Evolutionary conservation across 2,797 vertebrate genomes (phyloP).

Genomic region (Takifugu rubripes): DNA sequence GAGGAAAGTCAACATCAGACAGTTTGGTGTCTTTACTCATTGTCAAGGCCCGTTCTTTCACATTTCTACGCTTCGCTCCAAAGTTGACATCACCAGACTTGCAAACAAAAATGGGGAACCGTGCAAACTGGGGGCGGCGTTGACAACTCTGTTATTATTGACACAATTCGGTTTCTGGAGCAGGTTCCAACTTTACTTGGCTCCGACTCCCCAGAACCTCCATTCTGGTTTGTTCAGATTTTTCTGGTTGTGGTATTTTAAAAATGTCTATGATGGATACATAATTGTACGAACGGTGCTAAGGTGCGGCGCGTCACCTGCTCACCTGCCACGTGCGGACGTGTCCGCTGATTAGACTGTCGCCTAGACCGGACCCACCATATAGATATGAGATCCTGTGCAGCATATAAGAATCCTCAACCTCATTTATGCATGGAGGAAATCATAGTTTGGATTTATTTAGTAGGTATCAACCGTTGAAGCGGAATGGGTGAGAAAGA

Average conservation of each 20-base stretch:
- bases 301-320: background rate
- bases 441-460: too few relatives aligned
- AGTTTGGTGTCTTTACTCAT: slow-evolving; percentile 2
- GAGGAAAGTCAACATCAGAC: slow-evolving; percentile 31
- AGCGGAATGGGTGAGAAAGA: background rate
- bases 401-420: too few relatives aligned
- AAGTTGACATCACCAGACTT: background rate
- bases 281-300: background rate
- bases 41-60: background rate
- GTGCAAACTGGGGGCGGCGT: background rate
- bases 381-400: too few relatives aligned
- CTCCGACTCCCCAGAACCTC: background rate
- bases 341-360: too few relatives aligned
- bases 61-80: background rate
- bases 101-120: too few relatives aligned
- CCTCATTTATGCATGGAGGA: too few relatives aligned
- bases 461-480: too few relatives aligned
- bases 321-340: slow-evolving; percentile 15
- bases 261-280: background rate
- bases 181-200: background rate
- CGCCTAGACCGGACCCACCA: too few relatives aligned
- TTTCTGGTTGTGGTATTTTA: background rate
- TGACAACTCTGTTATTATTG: background rate
- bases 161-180: background rate
- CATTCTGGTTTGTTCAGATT: background rate